Conservation (phyloP, 1,140 invertebrate species). For the Ooceraea biroi region DNA sequence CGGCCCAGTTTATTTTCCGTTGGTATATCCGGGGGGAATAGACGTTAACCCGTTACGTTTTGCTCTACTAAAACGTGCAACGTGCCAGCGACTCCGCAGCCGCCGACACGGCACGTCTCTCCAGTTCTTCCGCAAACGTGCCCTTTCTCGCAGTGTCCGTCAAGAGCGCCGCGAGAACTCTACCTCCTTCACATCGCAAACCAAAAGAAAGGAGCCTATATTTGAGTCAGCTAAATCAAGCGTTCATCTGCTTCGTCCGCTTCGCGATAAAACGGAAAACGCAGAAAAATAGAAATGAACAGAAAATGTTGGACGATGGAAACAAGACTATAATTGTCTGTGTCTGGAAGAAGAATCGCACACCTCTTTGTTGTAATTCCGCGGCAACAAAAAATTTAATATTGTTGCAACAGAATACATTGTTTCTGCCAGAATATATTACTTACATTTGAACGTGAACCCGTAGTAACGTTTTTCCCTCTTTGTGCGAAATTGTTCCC, state of each 20-base stretch:
- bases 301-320: too few species aligned
- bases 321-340: too few species aligned
- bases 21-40: constrained; percentile 29
- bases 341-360: too few species aligned
- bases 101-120: constrained; percentile 45
- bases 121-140: background rate
- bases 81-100: background rate
- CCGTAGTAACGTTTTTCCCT: too few species aligned
- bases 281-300: background rate
- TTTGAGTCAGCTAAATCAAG: background rate
- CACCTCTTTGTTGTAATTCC: too few species aligned
- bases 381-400: too few species aligned
- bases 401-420: too few species aligned
- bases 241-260: background rate
- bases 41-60: constrained; percentile 71
- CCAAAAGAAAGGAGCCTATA: constrained; percentile 11
- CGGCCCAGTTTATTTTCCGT: constrained; percentile 44
- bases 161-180: constrained; percentile 7
- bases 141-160: constrained; percentile 47
- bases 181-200: background rate
- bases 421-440: too few species aligned
- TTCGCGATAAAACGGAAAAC: constrained; percentile 1
- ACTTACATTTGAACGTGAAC: too few species aligned
- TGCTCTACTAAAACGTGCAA: constrained; percentile 65
- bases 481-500: too few species aligned